Conservation (phyloP, 2,888 invertebrate species). For the Trisateles emortualis region DNA sequence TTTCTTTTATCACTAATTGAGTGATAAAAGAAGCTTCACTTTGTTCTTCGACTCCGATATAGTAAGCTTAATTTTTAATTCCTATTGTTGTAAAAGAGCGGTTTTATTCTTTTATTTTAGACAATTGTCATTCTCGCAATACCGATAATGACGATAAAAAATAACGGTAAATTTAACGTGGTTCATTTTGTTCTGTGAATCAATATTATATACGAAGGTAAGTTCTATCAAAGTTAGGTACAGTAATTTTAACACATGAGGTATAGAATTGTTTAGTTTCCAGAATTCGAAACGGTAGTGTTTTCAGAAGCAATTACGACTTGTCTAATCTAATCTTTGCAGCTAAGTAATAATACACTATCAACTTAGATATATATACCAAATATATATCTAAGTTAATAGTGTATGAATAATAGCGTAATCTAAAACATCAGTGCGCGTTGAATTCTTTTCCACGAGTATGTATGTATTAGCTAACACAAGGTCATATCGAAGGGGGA, state of each 20-base stretch:
- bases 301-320: slow-evolving; percentile 11
- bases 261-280: slow-evolving; percentile 1
- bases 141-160: slow-evolving; percentile 67
- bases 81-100: slow-evolving; percentile 11
- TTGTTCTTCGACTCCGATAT: slow-evolving; percentile 40
- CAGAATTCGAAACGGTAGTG: slow-evolving; percentile 2
- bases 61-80: slow-evolving; percentile 35
- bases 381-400: background rate
- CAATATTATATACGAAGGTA: slow-evolving; percentile 50
- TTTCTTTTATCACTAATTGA: slow-evolving; percentile 60
- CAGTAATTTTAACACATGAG: slow-evolving; percentile 17
- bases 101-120: slow-evolving; percentile 52
- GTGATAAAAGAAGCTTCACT: slow-evolving; percentile 47
- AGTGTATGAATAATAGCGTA: background rate
- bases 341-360: too few relatives aligned
- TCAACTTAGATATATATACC: background rate
- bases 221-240: slow-evolving; percentile 25
- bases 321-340: slow-evolving; percentile 13
- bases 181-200: slow-evolving; percentile 69
- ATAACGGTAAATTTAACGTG: slow-evolving; percentile 68
- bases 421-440: slow-evolving; percentile 40
- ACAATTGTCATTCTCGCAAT: slow-evolving; percentile 61
- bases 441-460: slow-evolving; percentile 55
- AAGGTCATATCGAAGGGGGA: slow-evolving; percentile 18
- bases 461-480: slow-evolving; percentile 18